phyloP scores from a whole-genome alignment of 2,113 vertebrate genomes.

The Cyanoramphus novaezelandiae region DNA sequence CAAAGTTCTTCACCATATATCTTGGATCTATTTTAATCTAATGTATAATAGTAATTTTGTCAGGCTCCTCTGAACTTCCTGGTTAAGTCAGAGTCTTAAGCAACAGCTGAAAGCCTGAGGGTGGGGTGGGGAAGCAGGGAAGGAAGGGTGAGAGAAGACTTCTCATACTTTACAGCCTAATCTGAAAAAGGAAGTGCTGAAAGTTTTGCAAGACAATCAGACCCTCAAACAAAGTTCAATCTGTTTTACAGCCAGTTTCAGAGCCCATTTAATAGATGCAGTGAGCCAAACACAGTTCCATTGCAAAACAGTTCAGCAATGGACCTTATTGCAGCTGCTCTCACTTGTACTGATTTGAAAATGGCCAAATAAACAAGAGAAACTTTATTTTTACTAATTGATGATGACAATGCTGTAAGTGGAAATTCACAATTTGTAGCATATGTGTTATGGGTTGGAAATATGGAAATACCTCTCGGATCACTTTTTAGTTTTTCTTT shows the following conservation, averaged over 20 bases:
- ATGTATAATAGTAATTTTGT: not conserved
- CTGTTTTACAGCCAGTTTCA: not conserved
- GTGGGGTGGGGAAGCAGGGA: not conserved
- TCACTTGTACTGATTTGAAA: not conserved
- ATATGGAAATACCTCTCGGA: not conserved
- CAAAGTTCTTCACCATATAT: not conserved
- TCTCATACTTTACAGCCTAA: not conserved
- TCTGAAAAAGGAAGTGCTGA: slow-evolving; percentile 21
- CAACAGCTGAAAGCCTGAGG: not conserved
- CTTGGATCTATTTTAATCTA: not conserved
- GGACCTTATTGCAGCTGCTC: not conserved
- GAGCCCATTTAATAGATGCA: not conserved
- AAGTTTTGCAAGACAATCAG: slow-evolving; percentile 30
- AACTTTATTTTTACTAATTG: not conserved
- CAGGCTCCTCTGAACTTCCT: not conserved
- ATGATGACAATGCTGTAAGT: not conserved
- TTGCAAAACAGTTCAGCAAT: not conserved
- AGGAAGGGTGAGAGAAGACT: not conserved
- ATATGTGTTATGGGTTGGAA: not conserved
- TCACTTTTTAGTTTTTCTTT: not conserved
- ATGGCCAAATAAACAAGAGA: not conserved
- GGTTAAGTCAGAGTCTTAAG: slow-evolving; percentile 1
- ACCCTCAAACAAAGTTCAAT: not conserved
- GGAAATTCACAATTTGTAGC: not conserved
- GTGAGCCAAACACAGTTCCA: not conserved